Conservation (phyloP, 2,797 vertebrate genomes). For the Austrolebias charrua region DNA sequence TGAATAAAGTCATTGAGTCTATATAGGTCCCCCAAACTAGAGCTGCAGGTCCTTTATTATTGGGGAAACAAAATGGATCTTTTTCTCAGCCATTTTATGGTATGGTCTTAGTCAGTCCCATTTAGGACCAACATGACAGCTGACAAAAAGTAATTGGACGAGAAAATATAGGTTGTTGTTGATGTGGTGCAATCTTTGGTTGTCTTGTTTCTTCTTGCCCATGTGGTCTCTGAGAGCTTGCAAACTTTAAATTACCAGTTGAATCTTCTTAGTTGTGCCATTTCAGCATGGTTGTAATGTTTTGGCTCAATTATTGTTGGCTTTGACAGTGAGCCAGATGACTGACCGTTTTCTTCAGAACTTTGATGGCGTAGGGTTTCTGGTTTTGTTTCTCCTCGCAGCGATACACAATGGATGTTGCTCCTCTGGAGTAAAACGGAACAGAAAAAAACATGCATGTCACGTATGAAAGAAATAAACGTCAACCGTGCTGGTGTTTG, state of each 20-base stretch:
- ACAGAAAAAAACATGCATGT: no score
- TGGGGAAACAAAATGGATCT: no score
- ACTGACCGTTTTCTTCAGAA: conserved; percentile 90
- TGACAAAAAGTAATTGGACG: neutral
- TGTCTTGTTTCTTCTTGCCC: neutral
- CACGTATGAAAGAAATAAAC: no score
- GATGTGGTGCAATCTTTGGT: no score
- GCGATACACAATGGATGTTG: conserved; percentile 87
- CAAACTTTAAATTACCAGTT: neutral
- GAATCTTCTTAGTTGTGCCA: neutral
- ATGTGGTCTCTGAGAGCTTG: neutral
- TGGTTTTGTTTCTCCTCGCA: conserved; percentile 87
- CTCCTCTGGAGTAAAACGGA: conserved; percentile 77
- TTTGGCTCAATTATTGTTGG: neutral
- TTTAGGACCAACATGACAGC: neutral
- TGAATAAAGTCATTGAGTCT: no score
- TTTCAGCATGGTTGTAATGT: neutral
- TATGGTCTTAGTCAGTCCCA: neutral
- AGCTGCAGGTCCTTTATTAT: no score
- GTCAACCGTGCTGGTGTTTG: no score
- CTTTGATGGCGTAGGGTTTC: conserved; percentile 84
- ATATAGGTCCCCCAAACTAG: no score
- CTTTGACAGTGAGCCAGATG: neutral
- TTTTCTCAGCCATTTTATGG: no score
- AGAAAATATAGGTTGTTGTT: no score